These are phyloP conservation scores for Thalassophryne amazonica DNA, from an alignment of 2,797 vertebrate genomes.

Conservation along the genomic window DNA sequence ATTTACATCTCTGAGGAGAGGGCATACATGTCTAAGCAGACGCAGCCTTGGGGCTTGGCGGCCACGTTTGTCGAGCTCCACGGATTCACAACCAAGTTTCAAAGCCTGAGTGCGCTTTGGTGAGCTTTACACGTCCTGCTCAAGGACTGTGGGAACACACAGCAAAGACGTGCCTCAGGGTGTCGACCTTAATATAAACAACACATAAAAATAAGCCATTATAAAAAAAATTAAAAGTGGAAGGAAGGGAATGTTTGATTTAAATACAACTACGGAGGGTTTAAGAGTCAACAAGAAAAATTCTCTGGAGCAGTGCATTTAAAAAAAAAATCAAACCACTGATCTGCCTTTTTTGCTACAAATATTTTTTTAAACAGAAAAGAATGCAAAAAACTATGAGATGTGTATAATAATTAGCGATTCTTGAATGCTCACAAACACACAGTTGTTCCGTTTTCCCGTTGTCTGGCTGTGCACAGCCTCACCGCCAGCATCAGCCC, in stretches of 20 bases:
- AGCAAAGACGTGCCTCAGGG: slow-evolving; percentile 2
- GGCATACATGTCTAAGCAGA: slow-evolving; percentile 35
- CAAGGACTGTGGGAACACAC: slow-evolving; percentile 11
- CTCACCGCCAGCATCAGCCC: slow-evolving; percentile 59
- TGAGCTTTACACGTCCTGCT: slow-evolving; percentile 1
- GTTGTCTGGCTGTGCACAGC: slow-evolving; percentile 56
- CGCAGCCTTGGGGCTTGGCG: slow-evolving; percentile 26
- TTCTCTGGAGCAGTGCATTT: neutral
- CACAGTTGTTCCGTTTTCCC: slow-evolving; percentile 3
- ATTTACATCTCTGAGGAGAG: slow-evolving; percentile 37
- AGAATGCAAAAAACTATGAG: neutral
- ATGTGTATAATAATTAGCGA: neutral
- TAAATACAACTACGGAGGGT: neutral
- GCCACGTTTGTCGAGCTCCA: slow-evolving; percentile 26
- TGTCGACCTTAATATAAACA: neutral
- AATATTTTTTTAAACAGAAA: neutral
- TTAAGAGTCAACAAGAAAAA: slow-evolving; percentile 6
- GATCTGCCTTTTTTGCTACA: neutral
- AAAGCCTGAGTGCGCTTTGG: slow-evolving; percentile 12
- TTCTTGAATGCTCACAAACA: neutral
- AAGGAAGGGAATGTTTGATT: neutral
- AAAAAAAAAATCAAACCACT: neutral
- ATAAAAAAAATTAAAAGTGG: slow-evolving; percentile 10
- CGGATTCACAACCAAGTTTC: slow-evolving; percentile 4
- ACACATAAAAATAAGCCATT: slow-evolving; percentile 2